Evolutionary conservation across 2,888 invertebrate species (phyloP), one percentile per base, ranked within the genome.

Genomic region (Saturnia pavonia): DNA sequence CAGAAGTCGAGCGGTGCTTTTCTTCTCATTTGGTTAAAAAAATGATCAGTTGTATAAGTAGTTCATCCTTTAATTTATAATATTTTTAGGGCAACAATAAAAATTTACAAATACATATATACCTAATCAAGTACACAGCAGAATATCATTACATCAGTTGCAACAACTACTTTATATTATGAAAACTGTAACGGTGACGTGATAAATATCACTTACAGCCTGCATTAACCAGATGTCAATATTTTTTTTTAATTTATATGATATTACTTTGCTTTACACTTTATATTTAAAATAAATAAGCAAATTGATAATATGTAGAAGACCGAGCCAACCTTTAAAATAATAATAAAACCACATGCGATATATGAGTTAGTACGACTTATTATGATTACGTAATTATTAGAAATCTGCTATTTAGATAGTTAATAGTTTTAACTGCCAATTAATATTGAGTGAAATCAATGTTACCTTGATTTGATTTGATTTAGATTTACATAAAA

Each of bases 391-490:
- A n/a, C 19, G 65, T 40, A 65, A 65, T 40, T 65, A 65, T 65
- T 65, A 40, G 19, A 65, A 65, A 65, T 40, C 34, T 65, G 40
- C 40, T 65, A 40, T 65, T 65, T n/a, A 65, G 65, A 40, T 65
- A 40, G 65, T 40, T 63, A n/a, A 65, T 40, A 9, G 65, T 7
- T 69, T 69, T 63, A 16, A 63, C 69, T 45, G 45, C 60, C 27
- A n/a, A 63, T 27, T 54, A 67, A 54, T 25, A 66, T 70, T 70
- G 42, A 57, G 67, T 54, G 70, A 70, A 70, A 70, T 70, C 70
- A 54, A 43, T 72, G 80, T 85, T 78, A 91, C 91, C 77, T 88
- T 88, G 66, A 25, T 51, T 65, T 65, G 40, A 65, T 65, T 40
- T 40, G 65, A 16, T 65, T 65, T 65, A 65, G 65, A n/a, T 65